Base-by-base conservation (phyloP, 2,888 invertebrate species). In the Lithosia quadra region DNA sequence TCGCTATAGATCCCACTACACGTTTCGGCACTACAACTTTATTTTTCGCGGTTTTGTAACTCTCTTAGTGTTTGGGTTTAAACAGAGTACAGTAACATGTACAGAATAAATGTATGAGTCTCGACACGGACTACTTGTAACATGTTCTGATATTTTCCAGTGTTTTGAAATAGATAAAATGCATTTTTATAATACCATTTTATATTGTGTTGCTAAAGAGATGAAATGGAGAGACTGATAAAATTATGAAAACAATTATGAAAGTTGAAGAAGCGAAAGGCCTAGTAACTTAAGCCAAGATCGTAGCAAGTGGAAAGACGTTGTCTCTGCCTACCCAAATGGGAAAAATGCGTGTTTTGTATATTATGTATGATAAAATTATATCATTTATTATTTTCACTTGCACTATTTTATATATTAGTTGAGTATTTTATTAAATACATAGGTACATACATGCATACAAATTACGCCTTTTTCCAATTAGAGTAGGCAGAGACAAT, bases 1-100 rank as follows among this genome's bases (percentile, higher is more conserved):
- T 49, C 21, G 22, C 49, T 57, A 63, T 63, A 58, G 58, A 55
- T 34, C 56, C 15, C 8, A n/a, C 59, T 53, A 66, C 65, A 69
- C 49, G 65, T 63, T 69, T 66, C 59, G 59, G 63, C 65, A 65
- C 69, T 62, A 57, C 49, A 57, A 39, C 55, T 69, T 69, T 68
- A 65, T 65, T 65, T 65, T 62, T 62, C 49, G 62, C 34, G 61
- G 65, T 65, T 66, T 69, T 65, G 57, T 49, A 59, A 62, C 62
- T 34, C 65, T 68, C 39, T 57, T 62, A 57, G 28, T 58, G 34
- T 62, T 61, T 43, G 65, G 18, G 28, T 58, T 58, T 58, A 34
- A 33, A 63, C 43, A 62, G 61, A 61, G 57, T 65, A 9, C 49
- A 49, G n/a, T 49, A 49, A 49, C n/a, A 49, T 66, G 60, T 61